Evolutionary conservation across 2,888 invertebrate species (phyloP).

Genomic region (Melanostoma mellinum): DNA sequence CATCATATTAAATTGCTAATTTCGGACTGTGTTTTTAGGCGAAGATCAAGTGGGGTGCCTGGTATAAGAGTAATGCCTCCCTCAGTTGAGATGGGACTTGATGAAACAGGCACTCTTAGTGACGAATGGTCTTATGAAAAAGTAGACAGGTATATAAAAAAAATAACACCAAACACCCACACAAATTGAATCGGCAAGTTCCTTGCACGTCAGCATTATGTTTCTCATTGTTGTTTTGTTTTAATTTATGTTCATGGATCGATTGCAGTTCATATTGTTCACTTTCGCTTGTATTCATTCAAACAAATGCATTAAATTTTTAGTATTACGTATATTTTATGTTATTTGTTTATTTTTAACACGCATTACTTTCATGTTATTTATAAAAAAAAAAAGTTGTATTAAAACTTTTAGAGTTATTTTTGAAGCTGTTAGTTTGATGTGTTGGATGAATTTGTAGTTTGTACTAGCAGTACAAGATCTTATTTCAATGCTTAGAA

Average conservation of each 20-base stretch:
- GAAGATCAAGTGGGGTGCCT: conserved; percentile 86
- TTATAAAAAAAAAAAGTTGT: too few species aligned
- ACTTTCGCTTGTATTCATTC: not conserved
- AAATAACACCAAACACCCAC: not conserved
- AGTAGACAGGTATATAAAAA: conserved; percentile 79
- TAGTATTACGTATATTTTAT: not conserved
- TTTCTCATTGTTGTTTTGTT: not conserved
- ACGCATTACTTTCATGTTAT: not conserved
- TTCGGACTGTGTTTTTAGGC: conserved; percentile 79
- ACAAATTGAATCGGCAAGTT: conserved; percentile 13
- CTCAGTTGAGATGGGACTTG: conserved; percentile 91
- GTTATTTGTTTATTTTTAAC: not conserved
- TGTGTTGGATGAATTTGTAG: too few species aligned
- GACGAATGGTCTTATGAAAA: conserved; percentile 81
- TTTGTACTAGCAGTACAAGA: too few species aligned
- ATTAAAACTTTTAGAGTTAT: too few species aligned
- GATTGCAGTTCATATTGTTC: not conserved
- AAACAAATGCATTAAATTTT: conserved; percentile 2
- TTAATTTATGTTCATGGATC: not conserved
- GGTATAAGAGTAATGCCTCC: conserved; percentile 92
- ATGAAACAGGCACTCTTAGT: conserved; percentile 82
- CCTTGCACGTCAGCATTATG: conserved; percentile 32
- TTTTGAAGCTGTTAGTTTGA: too few species aligned
- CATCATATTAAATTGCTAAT: not conserved
- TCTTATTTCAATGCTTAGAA: too few species aligned